A percentile compares a stretch with the other conserved stretches of the same genome.
Conservation (phyloP, 1,140 invertebrate genomes). For the Druon quercuslanigerum region DNA sequence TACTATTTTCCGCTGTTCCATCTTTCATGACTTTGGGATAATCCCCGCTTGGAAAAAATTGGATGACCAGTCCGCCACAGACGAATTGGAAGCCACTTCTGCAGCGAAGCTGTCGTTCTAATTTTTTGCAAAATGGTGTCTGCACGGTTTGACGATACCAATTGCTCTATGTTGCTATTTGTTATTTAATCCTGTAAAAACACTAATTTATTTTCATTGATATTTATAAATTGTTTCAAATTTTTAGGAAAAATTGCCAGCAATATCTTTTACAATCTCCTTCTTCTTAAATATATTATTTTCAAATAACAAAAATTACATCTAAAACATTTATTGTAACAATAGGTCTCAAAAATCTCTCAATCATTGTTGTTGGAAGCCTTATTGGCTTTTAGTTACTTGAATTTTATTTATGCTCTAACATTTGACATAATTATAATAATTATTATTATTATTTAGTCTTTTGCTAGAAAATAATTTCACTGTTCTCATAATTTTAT, state of each 20-base stretch:
- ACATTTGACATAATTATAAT: too few species aligned
- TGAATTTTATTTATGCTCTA: too few species aligned
- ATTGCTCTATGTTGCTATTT: slow-evolving; percentile 77
- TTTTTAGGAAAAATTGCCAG: slow-evolving; percentile 72
- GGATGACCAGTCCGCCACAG: slow-evolving; percentile 80
- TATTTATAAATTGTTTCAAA: slow-evolving; percentile 39
- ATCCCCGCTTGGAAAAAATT: slow-evolving; percentile 78
- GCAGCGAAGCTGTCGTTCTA: slow-evolving; percentile 41
- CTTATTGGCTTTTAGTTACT: too few species aligned
- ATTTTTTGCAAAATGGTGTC: slow-evolving; percentile 41
- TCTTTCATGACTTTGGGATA: slow-evolving; percentile 78
- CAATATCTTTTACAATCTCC: too few species aligned
- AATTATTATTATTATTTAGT: too few species aligned
- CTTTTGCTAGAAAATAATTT: too few species aligned
- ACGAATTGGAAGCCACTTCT: slow-evolving; percentile 63
- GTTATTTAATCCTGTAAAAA: slow-evolving; percentile 67
- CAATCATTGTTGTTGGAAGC: too few species aligned
- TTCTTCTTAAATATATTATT: slow-evolving; percentile 38
- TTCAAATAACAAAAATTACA: slow-evolving; percentile 69
- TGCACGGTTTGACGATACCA: slow-evolving; percentile 41
- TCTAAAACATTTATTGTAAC: too few species aligned
- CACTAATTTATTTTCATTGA: slow-evolving; percentile 60
- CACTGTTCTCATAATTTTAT: too few species aligned
- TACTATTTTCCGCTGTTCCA: slow-evolving; percentile 75
- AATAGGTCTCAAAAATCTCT: too few species aligned